A percentile compares a stretch with the other conserved stretches of the same genome.
These are phyloP conservation scores for Zaprionus obscuricornis DNA, from an alignment of 2,888 invertebrate species.

Conservation along the genomic window DNA sequence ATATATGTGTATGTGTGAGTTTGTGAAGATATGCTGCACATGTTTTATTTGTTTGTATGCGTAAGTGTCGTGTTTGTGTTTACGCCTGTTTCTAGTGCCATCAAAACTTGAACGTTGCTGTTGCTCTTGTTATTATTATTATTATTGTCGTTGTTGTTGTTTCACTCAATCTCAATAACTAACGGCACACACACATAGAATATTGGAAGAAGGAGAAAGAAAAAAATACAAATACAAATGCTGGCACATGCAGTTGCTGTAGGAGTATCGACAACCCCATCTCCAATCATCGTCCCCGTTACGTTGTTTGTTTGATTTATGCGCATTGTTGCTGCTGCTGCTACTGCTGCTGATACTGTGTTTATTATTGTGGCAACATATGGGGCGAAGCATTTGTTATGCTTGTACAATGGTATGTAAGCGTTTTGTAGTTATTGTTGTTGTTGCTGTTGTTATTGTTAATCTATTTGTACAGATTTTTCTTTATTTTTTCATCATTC, in stretches of 20 bases:
- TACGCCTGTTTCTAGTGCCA: conserved; percentile 53
- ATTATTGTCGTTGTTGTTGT: too few species aligned
- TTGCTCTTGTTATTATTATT: conserved; percentile 52
- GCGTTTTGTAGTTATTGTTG: conserved; percentile 41
- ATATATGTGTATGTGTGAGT: conserved; percentile 4
- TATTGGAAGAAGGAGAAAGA: conserved; percentile 16
- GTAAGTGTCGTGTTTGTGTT: conserved; percentile 46
- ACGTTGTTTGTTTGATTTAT: conserved; percentile 57
- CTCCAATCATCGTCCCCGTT: conserved; percentile 15
- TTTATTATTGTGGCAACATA: conserved; percentile 72
- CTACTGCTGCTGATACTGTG: conserved; percentile 49
- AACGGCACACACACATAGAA: conserved; percentile 23
- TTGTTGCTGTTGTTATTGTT: conserved; percentile 66
- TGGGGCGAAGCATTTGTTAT: conserved; percentile 44
- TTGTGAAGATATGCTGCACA: neutral
- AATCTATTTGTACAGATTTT: conserved; percentile 71
- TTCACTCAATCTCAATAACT: conserved; percentile 56
- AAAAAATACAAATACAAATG: conserved; percentile 43
- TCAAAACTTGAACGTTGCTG: conserved; percentile 44
- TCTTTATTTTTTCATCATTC: too few species aligned
- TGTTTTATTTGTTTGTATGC: conserved; percentile 19
- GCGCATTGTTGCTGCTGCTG: conserved; percentile 40
- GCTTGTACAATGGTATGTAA: conserved; percentile 19
- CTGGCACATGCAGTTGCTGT: conserved; percentile 60
- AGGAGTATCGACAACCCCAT: neutral